Evolutionary conservation across 2,113 vertebrate species (phyloP).

Genomic region (Toxostoma redivivum): DNA sequence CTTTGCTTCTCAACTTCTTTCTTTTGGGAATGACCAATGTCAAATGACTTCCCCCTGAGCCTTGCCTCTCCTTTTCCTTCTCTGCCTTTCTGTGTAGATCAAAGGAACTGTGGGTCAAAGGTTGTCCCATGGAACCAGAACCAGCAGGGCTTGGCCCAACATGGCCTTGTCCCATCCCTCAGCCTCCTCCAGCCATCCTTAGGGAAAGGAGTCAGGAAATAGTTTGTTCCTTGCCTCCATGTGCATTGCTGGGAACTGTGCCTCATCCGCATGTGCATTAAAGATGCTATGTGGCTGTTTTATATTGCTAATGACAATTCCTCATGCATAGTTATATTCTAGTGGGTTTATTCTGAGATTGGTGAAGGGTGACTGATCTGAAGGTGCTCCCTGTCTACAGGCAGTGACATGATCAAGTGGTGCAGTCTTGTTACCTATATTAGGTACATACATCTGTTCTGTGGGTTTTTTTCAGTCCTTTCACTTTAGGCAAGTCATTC

Average conservation of each 20-base stretch:
- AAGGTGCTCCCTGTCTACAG: neutral
- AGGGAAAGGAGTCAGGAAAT: neutral
- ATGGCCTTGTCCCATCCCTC: rapidly evolving
- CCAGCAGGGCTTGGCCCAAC: neutral
- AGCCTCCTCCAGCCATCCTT: neutral
- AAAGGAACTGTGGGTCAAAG: neutral
- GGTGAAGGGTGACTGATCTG: neutral
- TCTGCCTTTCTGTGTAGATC: neutral
- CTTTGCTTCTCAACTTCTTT: neutral
- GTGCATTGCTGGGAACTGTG: neutral
- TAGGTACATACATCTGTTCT: neutral
- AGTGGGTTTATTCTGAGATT: neutral
- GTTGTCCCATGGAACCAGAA: neutral
- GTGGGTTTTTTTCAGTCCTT: neutral
- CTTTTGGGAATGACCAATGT: neutral
- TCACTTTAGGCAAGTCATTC: neutral
- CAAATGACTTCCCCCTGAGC: neutral
- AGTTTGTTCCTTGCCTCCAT: neutral
- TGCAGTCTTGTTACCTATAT: neutral
- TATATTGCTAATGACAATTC: neutral
- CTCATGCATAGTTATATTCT: neutral
- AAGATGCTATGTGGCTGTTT: neutral
- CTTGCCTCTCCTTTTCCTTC: neutral
- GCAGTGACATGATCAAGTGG: neutral
- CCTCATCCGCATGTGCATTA: too few species aligned